Evolutionary conservation across 2,888 invertebrate genomes (phyloP), one percentile per base, ranked within the genome.

Genomic region (Ornithoptera alexandrae): DNA sequence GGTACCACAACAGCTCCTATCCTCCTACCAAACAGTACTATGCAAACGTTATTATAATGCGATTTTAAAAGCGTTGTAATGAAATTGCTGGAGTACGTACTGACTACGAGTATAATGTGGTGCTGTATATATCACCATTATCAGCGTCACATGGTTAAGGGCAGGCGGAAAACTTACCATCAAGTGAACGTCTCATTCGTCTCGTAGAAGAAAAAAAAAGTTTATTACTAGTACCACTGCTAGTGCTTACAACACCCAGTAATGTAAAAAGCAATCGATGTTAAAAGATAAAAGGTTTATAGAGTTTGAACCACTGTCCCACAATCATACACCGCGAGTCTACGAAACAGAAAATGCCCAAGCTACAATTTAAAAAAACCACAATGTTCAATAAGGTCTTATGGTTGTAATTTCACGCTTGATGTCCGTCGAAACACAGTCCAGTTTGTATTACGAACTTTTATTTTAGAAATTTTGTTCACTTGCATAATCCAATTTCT

Each of bases 401-500:
- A 77, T 78, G 77, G 75, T 76, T 76, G 78, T 80, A 78, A 73
- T 86, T 85, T 85, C 81, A 84, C 81, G 84, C 80, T 82, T 82
- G 79, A 79, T 77, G 77, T 78, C 83, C 77, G 80, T 79, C 75
- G 72, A 78, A 83, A 80, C 76, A 78, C 77, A 77, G 74, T 78
- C 74, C 74, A 72, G 73, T 74, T 75, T 78, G 74, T 73, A 67
- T 67, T 63, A 74, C 69, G 42, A 69, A 72, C 56, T 72, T 67
- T 73, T 72, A 65, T 72, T 73, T 72, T 68, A 65, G 65, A 71
- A 71, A 71, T 71, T 60, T 60, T 60, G 69, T 70, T 20, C 63
- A 66, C 56, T 67, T 70, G 50, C 66, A 70, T 66, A 70, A 67
- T 63, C 36, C 50, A 66, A 66, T 70, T 66, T 66, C 59, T 70